Percentiles rank a stretch among this genome's conserved stretches.
Evolutionary conservation across 1,140 invertebrate species (phyloP).

Genomic region (Pemphigus obesinymphae): DNA sequence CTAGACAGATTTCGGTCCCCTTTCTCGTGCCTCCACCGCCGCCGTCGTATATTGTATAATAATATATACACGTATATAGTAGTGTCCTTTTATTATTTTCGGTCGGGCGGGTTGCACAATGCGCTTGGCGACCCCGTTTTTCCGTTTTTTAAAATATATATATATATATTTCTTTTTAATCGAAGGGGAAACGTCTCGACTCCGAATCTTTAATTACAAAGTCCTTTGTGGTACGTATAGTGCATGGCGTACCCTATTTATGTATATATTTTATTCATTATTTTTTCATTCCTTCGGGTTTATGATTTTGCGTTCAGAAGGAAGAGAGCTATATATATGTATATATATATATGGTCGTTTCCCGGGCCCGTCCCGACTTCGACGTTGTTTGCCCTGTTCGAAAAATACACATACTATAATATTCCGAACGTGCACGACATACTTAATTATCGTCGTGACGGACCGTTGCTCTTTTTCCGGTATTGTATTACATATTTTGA

Average conservation of each 20-base stretch:
- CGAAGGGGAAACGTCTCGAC: slow-evolving; percentile 27
- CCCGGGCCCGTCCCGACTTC: not conserved
- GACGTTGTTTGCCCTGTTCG: not conserved
- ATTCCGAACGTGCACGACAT: not conserved
- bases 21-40: not conserved
- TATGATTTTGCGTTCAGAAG: not conserved
- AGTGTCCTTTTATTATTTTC: slow-evolving; percentile 10
- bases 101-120: not conserved
- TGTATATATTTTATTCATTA: too few relatives aligned
- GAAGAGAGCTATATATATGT: too few relatives aligned
- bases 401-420: too few relatives aligned
- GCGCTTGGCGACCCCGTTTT: not conserved
- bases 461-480: not conserved
- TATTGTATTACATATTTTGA: not conserved
- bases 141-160: too few relatives aligned
- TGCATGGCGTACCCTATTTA: too few relatives aligned
- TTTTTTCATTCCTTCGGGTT: not conserved
- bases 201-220: slow-evolving; percentile 35
- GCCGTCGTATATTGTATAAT: too few relatives aligned
- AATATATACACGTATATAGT: too few relatives aligned
- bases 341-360: too few relatives aligned
- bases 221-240: slow-evolving; percentile 14
- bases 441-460: not conserved
- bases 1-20: not conserved
- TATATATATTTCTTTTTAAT: too few relatives aligned